Base-by-base conservation (phyloP, 1,140 invertebrate genomes). In the Lucilia sericata region DNA sequence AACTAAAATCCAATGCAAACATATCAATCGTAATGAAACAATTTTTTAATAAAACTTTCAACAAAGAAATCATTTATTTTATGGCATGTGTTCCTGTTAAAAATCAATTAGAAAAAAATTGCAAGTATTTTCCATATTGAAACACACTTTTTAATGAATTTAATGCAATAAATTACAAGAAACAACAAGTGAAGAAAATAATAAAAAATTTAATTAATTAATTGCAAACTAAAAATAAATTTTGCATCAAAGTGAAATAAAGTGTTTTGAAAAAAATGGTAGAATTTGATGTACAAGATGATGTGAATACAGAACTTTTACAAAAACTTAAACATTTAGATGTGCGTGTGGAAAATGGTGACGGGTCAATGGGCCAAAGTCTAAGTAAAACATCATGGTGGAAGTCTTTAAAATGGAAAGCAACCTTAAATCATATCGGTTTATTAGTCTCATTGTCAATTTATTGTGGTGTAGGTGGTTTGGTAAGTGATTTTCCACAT, bases 401-500 rank as follows among this genome's bases (percentile, higher is more conserved):
- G 88, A 89, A 91, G 81, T 87, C 88, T 8, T 74, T 90, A 14
- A 90, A 90, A 86, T 90, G 89, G 88, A 94, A 95, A 88, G 92
- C 93, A 19, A 93, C 94, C 12, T 87, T 95, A 55, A 94, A 95
- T 83, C 95, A 96, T 86, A 91, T 95, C 21, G 95, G 95, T 21
- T 90, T 96, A 74, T 92, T 96, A 83, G 91, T 95, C 19, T 93
- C 94, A 0, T 91, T 96, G 14, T 95, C 95, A 92, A 88, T 95
- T 42, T 96, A 96, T 86, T 96, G 95, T 1, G 93, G 93, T 42
- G 92, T 94, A 74, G 95, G 95, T 83, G 95, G 95, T 87, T 90
- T 95, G 93, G 95, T 96, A 92, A 94, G 93, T 92, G 78, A 76
- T 34, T 36, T 76, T 76, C 14, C 2, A 30, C 25, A 25, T 74